Base-by-base conservation (phyloP, 2,113 vertebrate genomes). In the Xerus inauris region DNA sequence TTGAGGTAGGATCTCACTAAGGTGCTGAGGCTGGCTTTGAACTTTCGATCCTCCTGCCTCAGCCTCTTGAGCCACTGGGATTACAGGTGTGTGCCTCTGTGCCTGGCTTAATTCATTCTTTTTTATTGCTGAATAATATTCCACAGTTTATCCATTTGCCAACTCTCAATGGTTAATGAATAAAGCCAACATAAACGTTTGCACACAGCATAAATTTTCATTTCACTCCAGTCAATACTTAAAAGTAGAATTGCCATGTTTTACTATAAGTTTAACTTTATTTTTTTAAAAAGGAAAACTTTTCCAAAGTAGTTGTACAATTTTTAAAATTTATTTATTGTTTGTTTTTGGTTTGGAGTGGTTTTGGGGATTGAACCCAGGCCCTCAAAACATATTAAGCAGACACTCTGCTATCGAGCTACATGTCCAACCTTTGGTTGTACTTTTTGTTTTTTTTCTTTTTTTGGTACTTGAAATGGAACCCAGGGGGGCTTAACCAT, bases 61-160 rank as follows among this genome's bases (percentile, higher is more conserved):
- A 57, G 54, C 20, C 8, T 57, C 54, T 51, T 51, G 49, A 51
- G 13, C 49, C 49, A 51, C 54, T 57, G 54, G 54, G 54, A 57
- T 57, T 57, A 57, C 54, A 57, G 54, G 54, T 19, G 2, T 57
- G 54, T 22, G 54, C 54, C 54, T 22, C 19, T 57, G 20, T 7
- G 6, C 20, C 54, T 0, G 1, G 54, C 20, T 57, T 57, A 57
- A 57, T 57, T 57, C 54, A 57, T 57, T 57, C 65, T 28, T 94
- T 97, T 92, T 76, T 91, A 72, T 96, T 91, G 49, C 76, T 71
- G 71, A 94, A 42, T 95, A 79, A 72, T 83, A 87, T 64, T 94
- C 42, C 67, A 79, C 40, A 88, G 35, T 72, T 85, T 89, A 62
- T 76, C 11, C 20, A n/a, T 57, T 92, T 24, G 30, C 14, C 42